These are phyloP conservation scores for Eurystomus gularis DNA, from an alignment of 2,113 vertebrate species.

Conservation along the genomic window DNA sequence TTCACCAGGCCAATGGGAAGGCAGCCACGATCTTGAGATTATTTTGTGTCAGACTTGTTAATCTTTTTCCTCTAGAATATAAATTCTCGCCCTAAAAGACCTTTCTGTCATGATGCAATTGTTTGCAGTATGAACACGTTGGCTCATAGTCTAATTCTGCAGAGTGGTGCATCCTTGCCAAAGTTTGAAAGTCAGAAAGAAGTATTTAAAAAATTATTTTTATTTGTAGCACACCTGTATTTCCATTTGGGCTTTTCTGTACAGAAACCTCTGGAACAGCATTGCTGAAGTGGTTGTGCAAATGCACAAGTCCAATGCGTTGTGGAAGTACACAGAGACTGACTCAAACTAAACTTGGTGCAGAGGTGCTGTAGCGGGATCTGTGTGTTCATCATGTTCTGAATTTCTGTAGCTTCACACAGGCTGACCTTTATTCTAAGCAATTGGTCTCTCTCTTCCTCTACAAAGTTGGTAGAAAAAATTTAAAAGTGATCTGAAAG, in stretches of 20 bases:
- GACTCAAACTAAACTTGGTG: not conserved
- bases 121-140: not conserved
- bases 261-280: not conserved
- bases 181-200: slow-evolving; percentile 7
- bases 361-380: not conserved
- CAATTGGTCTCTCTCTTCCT: not conserved
- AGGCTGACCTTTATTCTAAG: not conserved
- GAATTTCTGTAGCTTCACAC: not conserved
- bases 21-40: not conserved
- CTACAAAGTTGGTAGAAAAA: not conserved
- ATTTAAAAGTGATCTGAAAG: not conserved
- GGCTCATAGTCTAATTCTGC: not conserved
- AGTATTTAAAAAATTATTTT: not conserved
- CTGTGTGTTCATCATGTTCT: not conserved
- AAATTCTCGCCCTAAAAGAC: not conserved
- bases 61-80: not conserved
- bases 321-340: not conserved
- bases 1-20: not conserved
- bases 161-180: not conserved
- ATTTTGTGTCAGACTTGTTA: not conserved
- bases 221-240: not conserved
- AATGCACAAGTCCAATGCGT: accelerated
- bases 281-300: not conserved
- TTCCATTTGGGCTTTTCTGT: not conserved
- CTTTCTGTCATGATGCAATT: not conserved